Evolutionary conservation across 2,113 vertebrate species (phyloP), one percentile per base, ranked within the genome.

Genomic region (Chaetorhynchus papuensis): DNA sequence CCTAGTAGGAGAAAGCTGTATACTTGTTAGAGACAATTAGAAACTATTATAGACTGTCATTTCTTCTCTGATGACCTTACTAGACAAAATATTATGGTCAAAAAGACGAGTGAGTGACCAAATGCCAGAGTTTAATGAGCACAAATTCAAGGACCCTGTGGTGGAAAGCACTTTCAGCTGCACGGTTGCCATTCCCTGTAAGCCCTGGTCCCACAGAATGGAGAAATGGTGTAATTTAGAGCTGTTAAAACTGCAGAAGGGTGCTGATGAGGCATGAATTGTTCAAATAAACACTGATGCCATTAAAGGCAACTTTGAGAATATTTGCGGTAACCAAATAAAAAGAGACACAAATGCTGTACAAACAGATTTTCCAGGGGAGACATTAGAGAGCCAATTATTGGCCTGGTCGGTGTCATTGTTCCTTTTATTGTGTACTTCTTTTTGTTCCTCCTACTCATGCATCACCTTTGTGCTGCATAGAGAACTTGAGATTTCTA

Each of bases 391-490:
- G 33, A 56, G 23, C 27, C 52, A 56, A 12, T 61, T 74, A 65
- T 10, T n/a, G 13, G 8, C 20, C 41, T 21, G 31, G 17, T 64
- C 3, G 1, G 16, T 28, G 35, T 64, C 33, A 39, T 72, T 0
- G 2, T 27, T 74, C 22, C 17, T 85, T 78, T 78, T 65, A 22
- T 45, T 47, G 10, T 21, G 13, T 53, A 11, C 13, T 57, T 82
- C 26, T 13, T 79, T 72, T 66, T 42, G 16, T 66, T 89, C 19
- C n/a, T 66, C 19, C 14, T 79, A 18, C 11, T 76, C 69, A 64
- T 0, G 0, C 33, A 81, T 60, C 7, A 42, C 15, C 26, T n/a
- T 64, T 24, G 17, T 65, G 44, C 8, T 74, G 35, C 8, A n/a
- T 3, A 72, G 20, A 69, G 15, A 89, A 47, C 7, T 23, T 84